Conservation (phyloP, 2,888 invertebrate species). For the Lepeophtheirus nordmannii region DNA sequence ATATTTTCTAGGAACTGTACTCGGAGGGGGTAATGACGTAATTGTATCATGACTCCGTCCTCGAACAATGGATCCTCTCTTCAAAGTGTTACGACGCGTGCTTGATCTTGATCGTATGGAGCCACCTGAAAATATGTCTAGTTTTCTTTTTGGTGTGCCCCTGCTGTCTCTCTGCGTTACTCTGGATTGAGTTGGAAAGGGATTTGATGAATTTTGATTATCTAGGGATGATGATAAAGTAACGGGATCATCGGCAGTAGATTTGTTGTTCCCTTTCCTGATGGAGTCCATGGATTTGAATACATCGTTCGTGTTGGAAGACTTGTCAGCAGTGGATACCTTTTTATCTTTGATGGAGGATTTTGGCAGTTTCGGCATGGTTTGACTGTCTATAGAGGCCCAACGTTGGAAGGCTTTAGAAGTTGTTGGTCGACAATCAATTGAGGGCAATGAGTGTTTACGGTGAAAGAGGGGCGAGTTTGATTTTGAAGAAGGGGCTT, state of each 20-base stretch:
- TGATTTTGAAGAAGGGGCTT: neutral
- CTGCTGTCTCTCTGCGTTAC: neutral
- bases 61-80: neutral
- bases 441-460: neutral
- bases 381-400: conserved; percentile 1
- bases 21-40: neutral
- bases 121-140: neutral
- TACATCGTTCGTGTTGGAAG: too few relatives aligned
- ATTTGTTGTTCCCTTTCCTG: neutral
- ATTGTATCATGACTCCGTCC: neutral
- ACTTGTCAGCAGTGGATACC: neutral
- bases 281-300: conserved; percentile 1
- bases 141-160: neutral
- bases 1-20: neutral
- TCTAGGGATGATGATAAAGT: neutral
- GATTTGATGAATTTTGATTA: neutral
- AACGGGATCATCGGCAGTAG: neutral
- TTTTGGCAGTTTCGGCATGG: neutral
- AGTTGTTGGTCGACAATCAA: neutral
- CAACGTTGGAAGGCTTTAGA: conserved; percentile 1
- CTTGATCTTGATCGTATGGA: conserved; percentile 4
- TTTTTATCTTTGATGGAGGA: neutral
- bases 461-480: neutral
- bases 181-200: neutral
- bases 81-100: neutral